These are phyloP conservation scores for Perizoma flavofasciatum DNA, from an alignment of 2,888 invertebrate species.

Conservation along the genomic window DNA sequence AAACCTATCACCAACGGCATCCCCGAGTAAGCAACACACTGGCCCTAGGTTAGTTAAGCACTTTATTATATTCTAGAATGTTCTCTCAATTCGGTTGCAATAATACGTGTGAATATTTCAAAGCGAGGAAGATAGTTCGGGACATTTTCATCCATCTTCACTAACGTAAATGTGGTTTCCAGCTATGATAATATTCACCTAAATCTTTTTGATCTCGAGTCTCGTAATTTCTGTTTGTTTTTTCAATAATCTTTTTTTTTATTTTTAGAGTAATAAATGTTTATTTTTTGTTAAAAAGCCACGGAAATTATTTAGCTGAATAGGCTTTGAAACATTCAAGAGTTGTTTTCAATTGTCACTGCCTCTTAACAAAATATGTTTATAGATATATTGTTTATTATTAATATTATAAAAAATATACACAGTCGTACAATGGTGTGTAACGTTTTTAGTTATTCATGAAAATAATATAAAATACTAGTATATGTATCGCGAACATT, in stretches of 20 bases:
- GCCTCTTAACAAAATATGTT: constrained; percentile 58
- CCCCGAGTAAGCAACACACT: constrained; percentile 53
- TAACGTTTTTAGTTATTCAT: constrained; percentile 25
- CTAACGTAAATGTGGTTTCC: constrained; percentile 48
- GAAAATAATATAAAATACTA: constrained; percentile 28
- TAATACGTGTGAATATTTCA: constrained; percentile 75
- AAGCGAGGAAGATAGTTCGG: constrained; percentile 71
- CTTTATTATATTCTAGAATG: constrained; percentile 29
- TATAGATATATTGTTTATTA: constrained; percentile 33
- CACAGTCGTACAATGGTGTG: constrained; percentile 21
- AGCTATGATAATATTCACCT: constrained; percentile 75
- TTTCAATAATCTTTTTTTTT: constrained; percentile 48
- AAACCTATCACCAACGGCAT: constrained; percentile 65
- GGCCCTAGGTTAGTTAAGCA: constrained; percentile 20
- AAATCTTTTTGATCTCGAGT: constrained; percentile 71
- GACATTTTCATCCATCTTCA: constrained; percentile 48
- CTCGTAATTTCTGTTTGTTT: constrained; percentile 63
- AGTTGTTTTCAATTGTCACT: constrained; percentile 46
- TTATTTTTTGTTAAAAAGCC: constrained; percentile 62
- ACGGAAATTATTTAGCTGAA: constrained; percentile 53
- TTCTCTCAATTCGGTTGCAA: constrained; percentile 57
- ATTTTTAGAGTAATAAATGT: constrained; percentile 61
- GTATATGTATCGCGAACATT: constrained; percentile 40
- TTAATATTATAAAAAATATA: constrained; percentile 19
- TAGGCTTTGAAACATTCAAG: constrained; percentile 30